Conservation (phyloP, 2,888 invertebrate genomes). For the Zaprionus bogoriensis region DNA sequence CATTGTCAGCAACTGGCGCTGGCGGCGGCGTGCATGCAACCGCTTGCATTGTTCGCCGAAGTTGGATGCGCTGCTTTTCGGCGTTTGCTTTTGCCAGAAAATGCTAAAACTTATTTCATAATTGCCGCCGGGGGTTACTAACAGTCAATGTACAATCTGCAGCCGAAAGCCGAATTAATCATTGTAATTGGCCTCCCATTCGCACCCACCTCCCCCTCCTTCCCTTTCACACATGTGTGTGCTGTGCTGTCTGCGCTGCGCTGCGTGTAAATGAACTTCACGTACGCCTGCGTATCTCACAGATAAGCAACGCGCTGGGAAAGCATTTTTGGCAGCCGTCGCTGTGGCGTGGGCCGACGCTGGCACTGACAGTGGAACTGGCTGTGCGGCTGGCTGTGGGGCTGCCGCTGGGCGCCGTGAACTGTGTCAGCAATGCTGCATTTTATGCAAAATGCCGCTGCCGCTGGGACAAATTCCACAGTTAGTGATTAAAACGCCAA, state of each 20-base stretch:
- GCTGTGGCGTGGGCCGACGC: constrained; percentile 9
- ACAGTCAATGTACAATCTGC: constrained; percentile 56
- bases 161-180: constrained; percentile 58
- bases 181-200: constrained; percentile 57
- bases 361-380: too few species aligned
- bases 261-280: constrained; percentile 76
- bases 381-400: too few species aligned
- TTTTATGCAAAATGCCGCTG: constrained; percentile 58
- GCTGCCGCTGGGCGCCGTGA: constrained; percentile 64
- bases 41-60: constrained; percentile 45
- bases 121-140: constrained; percentile 57
- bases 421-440: constrained; percentile 67
- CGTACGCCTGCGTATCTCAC: constrained; percentile 42
- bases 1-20: too few species aligned
- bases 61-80: constrained; percentile 34
- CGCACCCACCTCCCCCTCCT: not conserved
- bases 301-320: constrained; percentile 59
- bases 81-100: constrained; percentile 45
- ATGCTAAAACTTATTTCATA: constrained; percentile 75
- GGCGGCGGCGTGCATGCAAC: constrained; percentile 75
- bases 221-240: not conserved
- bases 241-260: constrained; percentile 33
- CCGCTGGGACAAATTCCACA: constrained; percentile 37
- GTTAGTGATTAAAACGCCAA: constrained; percentile 35
- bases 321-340: constrained; percentile 70